Conservation (phyloP, 2,797 vertebrate genomes). For the Bufotes viridis region DNA sequence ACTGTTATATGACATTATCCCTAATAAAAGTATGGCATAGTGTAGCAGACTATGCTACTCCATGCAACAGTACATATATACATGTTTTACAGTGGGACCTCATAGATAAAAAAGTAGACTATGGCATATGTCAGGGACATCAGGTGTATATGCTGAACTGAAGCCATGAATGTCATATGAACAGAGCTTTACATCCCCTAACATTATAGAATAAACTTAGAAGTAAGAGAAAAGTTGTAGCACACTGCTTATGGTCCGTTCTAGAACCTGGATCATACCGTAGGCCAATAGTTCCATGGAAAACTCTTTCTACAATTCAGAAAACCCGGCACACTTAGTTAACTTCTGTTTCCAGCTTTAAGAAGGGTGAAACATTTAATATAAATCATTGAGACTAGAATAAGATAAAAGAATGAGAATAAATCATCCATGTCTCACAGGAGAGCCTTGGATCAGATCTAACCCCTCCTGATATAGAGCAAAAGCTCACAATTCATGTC, state of each 20-base stretch:
- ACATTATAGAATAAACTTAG: neutral
- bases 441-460: constrained; percentile 11
- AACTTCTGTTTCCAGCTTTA: neutral
- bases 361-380: neutral
- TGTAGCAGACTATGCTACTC: too few relatives aligned
- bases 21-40: too few relatives aligned
- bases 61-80: too few relatives aligned
- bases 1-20: too few relatives aligned
- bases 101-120: too few relatives aligned
- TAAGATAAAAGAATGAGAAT: constrained; percentile 24
- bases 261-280: neutral
- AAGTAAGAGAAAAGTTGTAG: neutral
- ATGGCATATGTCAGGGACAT: too few relatives aligned
- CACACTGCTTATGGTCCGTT: neutral
- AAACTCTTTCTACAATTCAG: neutral
- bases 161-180: too few relatives aligned
- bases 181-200: neutral
- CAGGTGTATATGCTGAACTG: too few relatives aligned
- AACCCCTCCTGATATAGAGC: constrained; percentile 6
- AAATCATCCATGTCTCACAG: neutral
- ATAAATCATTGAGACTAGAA: constrained; percentile 14
- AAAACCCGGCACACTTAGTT: neutral
- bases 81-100: too few relatives aligned
- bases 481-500: constrained; percentile 15
- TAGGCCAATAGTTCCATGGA: neutral